Base-by-base conservation (phyloP, 64 coral and sea anemone genomes). In the Montipora efflorescens region DNA sequence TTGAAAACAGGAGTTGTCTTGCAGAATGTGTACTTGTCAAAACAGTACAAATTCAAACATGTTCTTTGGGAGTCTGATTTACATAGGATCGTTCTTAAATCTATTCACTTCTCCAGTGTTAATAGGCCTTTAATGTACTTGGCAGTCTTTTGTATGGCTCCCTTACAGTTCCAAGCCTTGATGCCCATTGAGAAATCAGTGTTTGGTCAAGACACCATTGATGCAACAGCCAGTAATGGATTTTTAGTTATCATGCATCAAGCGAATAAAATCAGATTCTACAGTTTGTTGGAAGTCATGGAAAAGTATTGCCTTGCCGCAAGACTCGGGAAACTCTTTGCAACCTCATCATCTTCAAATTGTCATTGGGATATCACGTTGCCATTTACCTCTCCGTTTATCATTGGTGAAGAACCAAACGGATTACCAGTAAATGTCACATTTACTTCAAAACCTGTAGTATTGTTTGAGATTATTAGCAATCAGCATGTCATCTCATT, bases 11-110 rank as follows among this genome's bases (percentile, higher is more conserved):
- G 98, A 45, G 19, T 82, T 48, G 61, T 77, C 13, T 76, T 99
- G 53, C 89, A 99, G 74, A 76, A 49, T 10, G 69, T 99, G 13
- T 99, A 87, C 79, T 90, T 99, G 48, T 94, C 89, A 50, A 43
- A 53, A 59, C 76, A 81, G 0, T 94, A 94, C 79, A 96, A 88
- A 87, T 96, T 99, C 16, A 99, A 96, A 50, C 78, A 94, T 75
- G 80, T 99, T 22, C 48, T 86, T 19, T 99, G 98, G 98, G 98
- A 99, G 59, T 94, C 88, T n/a, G 95, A 94, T 89, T 75, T 99
- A 4, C 49, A 76, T n/a, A 90, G 89, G 48, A 47, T 96, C 59
- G 98, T 93, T 23, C 51, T 99, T 16, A 94, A 96, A 78, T 96
- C 95, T 81, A 82, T 94, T 20, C 95, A 96, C 25, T 74, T 82